These are phyloP conservation scores for Siniperca obscura DNA, from an alignment of 2,797 vertebrate species.

Conservation along the genomic window DNA sequence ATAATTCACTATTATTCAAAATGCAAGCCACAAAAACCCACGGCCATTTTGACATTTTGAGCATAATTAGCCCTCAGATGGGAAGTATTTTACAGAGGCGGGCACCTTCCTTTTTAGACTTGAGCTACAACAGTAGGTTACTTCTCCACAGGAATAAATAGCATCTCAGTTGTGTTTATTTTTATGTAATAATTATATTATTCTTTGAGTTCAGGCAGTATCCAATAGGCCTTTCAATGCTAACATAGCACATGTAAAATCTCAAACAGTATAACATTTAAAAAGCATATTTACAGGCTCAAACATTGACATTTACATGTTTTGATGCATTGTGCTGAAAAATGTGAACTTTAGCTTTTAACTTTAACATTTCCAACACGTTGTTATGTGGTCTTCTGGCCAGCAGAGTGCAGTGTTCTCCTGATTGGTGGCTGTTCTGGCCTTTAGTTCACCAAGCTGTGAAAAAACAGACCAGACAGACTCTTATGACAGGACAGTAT, in stretches of 20 bases:
- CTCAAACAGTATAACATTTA: background rate
- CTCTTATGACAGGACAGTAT: background rate
- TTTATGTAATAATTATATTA: background rate
- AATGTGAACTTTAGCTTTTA: background rate
- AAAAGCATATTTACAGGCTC: background rate
- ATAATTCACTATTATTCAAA: too few relatives aligned
- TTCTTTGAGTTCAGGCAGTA: background rate
- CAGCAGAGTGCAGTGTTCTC: constrained; percentile 61
- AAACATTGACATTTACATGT: background rate
- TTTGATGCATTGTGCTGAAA: background rate
- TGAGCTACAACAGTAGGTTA: background rate
- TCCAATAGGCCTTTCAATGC: background rate
- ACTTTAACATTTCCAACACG: background rate
- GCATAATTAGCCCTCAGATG: background rate
- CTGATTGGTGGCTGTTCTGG: background rate
- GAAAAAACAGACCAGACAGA: background rate
- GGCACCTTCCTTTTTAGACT: background rate
- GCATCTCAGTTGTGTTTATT: background rate
- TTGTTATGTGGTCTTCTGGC: background rate
- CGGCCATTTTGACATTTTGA: too few relatives aligned
- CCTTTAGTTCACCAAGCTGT: background rate
- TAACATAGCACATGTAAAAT: background rate
- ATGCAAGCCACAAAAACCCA: too few relatives aligned
- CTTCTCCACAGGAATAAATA: background rate
- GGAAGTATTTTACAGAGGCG: background rate